Evolutionary conservation across 1,140 invertebrate species (phyloP).

Genomic region (Lasaia peninsularis): DNA sequence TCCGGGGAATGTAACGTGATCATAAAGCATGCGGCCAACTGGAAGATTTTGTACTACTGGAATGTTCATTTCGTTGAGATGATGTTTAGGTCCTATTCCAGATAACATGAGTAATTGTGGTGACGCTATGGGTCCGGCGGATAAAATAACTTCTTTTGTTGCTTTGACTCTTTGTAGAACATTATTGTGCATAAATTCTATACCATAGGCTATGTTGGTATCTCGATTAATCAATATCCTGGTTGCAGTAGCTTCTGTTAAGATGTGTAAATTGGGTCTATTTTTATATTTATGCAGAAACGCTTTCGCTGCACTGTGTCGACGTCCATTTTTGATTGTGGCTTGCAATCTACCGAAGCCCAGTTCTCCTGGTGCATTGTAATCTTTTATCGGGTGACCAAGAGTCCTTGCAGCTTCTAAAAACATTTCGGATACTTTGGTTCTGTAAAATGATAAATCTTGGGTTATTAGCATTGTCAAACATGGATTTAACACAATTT

Average conservation of each 20-base stretch:
- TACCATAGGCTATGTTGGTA: constrained; percentile 81
- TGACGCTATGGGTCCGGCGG: constrained; percentile 79
- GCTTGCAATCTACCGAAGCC: too few relatives aligned
- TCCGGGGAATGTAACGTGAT: constrained; percentile 81
- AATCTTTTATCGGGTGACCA: too few relatives aligned
- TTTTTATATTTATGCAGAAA: constrained; percentile 79
- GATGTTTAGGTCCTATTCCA: constrained; percentile 79
- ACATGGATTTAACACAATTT: too few relatives aligned
- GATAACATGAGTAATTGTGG: constrained; percentile 82
- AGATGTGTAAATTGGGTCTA: constrained; percentile 83
- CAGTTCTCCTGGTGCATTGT: too few relatives aligned
- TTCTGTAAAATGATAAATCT: too few relatives aligned
- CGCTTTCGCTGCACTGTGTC: constrained; percentile 77
- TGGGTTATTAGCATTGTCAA: too few relatives aligned
- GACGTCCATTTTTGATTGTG: constrained; percentile 55
- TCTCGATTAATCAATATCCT: constrained; percentile 81
- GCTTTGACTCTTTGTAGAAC: constrained; percentile 54
- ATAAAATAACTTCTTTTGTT: constrained; percentile 80
- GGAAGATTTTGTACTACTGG: constrained; percentile 70
- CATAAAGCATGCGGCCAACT: constrained; percentile 80
- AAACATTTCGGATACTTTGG: too few relatives aligned
- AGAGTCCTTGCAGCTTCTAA: too few relatives aligned
- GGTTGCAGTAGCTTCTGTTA: constrained; percentile 77
- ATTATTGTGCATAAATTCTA: constrained; percentile 79
- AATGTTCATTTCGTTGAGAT: constrained; percentile 77